A percentile compares a stretch with the other conserved stretches of the same genome.
Conservation (phyloP, 2,888 invertebrate species). For the Theretra japonica region DNA sequence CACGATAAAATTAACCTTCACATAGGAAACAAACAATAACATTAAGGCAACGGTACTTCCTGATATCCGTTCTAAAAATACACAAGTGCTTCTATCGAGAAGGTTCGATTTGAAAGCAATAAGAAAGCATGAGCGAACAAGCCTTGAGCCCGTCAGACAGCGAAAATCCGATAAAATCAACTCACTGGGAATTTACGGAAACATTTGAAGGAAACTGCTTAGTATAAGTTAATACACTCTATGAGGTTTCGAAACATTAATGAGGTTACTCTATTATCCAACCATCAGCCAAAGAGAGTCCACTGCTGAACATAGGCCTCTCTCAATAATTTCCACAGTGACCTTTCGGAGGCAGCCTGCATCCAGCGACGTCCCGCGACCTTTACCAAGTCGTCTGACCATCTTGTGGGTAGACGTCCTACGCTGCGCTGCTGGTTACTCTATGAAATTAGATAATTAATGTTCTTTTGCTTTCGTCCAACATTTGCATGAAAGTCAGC, state of each 20-base stretch:
- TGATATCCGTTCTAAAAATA: not conserved
- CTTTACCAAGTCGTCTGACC: too few relatives aligned
- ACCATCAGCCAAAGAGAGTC: too few relatives aligned
- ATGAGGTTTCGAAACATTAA: not conserved
- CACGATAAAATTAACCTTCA: not conserved
- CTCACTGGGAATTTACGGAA: conserved; percentile 1
- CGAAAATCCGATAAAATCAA: conserved; percentile 26
- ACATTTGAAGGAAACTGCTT: not conserved
- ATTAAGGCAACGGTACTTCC: not conserved
- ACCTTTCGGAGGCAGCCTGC: too few relatives aligned
- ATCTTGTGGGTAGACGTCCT: too few relatives aligned
- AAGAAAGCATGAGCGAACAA: conserved; percentile 19
- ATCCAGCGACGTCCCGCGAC: too few relatives aligned
- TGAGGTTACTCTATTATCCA: not conserved
- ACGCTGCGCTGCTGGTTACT: too few relatives aligned
- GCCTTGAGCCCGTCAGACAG: conserved; percentile 8
- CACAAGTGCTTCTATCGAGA: not conserved
- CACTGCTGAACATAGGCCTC: too few relatives aligned
- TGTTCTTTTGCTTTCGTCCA: too few relatives aligned
- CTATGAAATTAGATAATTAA: too few relatives aligned
- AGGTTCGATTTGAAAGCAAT: conserved; percentile 46
- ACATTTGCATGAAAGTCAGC: too few relatives aligned
- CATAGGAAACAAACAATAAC: not conserved
- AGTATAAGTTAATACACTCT: not conserved
- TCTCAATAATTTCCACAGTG: too few relatives aligned